A percentile compares a stretch with the other conserved stretches of the same genome.
Conservation (phyloP, 2,888 invertebrate genomes). For the Tipula confusa region DNA sequence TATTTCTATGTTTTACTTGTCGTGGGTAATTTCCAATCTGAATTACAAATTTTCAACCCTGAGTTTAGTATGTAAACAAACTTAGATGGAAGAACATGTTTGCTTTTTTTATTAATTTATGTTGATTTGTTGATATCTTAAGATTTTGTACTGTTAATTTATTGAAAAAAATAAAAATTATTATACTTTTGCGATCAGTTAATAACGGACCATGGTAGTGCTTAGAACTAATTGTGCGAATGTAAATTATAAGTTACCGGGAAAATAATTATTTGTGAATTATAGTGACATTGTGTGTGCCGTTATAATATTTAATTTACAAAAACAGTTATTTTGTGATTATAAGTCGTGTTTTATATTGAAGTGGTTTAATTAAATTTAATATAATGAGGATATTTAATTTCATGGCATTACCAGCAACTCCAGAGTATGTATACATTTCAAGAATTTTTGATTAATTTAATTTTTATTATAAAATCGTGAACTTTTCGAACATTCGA, state of each 20-base stretch:
- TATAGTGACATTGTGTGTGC: background rate
- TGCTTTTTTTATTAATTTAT: no score
- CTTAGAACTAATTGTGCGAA: background rate
- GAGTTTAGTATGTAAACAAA: background rate
- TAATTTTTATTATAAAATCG: background rate
- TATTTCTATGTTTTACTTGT: background rate
- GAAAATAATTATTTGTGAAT: background rate
- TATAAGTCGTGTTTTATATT: no score
- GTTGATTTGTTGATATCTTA: background rate
- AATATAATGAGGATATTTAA: background rate
- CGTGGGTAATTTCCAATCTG: background rate
- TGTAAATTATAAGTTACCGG: background rate
- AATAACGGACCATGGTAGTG: background rate
- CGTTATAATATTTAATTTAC: background rate
- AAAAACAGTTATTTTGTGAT: background rate
- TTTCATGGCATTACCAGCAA: background rate
- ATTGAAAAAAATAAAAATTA: no score
- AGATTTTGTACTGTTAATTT: background rate
- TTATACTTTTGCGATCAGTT: background rate
- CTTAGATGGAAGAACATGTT: background rate
- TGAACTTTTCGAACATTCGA: background rate
- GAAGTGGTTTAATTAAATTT: background rate
- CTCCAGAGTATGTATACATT: background rate
- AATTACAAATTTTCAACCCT: background rate
- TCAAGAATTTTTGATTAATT: background rate